phyloP scores from a whole-genome alignment of 2,797 vertebrate genomes.

The Macrochelys suwanniensis region DNA sequence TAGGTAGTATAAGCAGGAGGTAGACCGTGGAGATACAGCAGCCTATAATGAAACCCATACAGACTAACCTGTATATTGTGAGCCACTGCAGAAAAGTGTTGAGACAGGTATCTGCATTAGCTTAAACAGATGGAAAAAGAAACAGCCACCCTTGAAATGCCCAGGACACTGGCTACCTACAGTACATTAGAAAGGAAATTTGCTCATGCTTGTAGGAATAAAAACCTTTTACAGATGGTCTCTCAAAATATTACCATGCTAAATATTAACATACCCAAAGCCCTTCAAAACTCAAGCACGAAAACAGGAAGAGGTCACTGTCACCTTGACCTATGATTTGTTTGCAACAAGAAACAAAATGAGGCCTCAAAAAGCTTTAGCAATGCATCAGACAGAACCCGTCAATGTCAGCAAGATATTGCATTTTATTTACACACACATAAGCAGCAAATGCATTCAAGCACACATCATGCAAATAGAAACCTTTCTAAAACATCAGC shows the following conservation, averaged over 20 bases:
- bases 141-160: not conserved
- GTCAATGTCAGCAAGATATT: not conserved
- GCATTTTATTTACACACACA: not conserved
- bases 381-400: not conserved
- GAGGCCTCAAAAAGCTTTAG: not conserved
- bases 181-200: not conserved
- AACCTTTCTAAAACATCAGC: not conserved
- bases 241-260: not conserved
- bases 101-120: not conserved
- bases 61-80: not conserved
- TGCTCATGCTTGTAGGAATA: not conserved
- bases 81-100: not conserved
- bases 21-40: not conserved
- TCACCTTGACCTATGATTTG: not conserved
- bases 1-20: rapidly evolving
- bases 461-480: not conserved
- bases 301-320: not conserved
- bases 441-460: not conserved
- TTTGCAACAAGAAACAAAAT: not conserved
- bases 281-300: not conserved
- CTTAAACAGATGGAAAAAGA: not conserved
- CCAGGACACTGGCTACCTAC: rapidly evolving
- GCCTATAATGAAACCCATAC: not conserved
- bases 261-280: not conserved
- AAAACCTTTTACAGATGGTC: not conserved